Evolutionary conservation across 2,113 vertebrate species (phyloP), one percentile per base, ranked within the genome.

Genomic region (Piprites chloris): DNA sequence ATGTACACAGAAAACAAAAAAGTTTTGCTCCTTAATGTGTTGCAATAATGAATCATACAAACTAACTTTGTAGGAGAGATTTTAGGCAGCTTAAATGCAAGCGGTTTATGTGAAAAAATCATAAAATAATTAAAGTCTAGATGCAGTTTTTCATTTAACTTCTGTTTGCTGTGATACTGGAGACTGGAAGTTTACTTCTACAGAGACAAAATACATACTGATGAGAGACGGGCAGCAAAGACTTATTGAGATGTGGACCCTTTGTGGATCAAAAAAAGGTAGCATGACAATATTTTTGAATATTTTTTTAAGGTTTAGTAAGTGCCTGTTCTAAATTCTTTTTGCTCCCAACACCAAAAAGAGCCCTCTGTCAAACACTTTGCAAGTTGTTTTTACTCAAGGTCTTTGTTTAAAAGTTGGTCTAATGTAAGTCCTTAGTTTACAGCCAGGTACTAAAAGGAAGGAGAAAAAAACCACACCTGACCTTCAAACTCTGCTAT

Each of bases 121-220:
- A 83, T 76, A 93, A 97, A 95, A 93, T 84, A 97, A 78, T 75
- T 91, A 69, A 96, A 96, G 32, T 94, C 66, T 78, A 90, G 66
- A 77, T 46, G 77, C 23, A n/a, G n/a, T 78, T 83, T 94, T 88
- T 49, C 72, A 65, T 92, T 96, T 96, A 95, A 75, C 39, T 86
- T 89, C 61, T 72, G 11, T 73, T 68, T 87, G 23, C 68, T 82
- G 59, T 82, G 50, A 16, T 89, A 81, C 28, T 18, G 28, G 85
- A 69, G 77, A 59, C 66, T 85, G 75, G 66, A 96, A 95, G 83
- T 83, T 30, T 50, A 55, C 65, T 96, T 41, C 22, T 53, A 53
- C 30, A 66, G 79, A 73, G 24, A 26, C 14, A 90, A 75, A 89
- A 87, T 24, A 9, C 21, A 12, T 46, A 32, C 15, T 14, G 9